Conservation (phyloP, 2,113 vertebrate species). For the Elephantulus edwardii region DNA sequence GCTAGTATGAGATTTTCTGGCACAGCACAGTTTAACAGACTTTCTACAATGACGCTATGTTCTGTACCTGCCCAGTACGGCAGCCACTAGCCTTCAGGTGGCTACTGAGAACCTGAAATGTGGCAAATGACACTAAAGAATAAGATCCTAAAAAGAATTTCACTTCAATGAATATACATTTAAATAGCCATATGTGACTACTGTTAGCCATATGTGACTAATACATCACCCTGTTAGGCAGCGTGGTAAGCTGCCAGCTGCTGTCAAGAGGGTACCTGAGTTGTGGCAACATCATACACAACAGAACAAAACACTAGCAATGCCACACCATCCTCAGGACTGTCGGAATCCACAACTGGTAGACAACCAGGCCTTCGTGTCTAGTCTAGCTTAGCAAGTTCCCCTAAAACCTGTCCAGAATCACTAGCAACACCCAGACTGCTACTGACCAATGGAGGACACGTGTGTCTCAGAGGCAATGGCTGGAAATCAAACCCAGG, state of each 20-base stretch:
- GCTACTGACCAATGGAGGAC: not conserved
- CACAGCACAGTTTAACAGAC: rapidly evolving
- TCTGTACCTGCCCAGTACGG: not conserved
- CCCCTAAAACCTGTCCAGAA: not conserved
- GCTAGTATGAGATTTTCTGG: not conserved
- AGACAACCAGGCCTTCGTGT: not conserved
- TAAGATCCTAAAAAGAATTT: not conserved
- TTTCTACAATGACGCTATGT: rapidly evolving
- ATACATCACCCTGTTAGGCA: not conserved
- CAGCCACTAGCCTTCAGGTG: not conserved
- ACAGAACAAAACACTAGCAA: not conserved
- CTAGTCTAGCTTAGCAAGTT: not conserved
- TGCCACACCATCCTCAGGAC: not conserved
- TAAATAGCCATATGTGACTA: not conserved
- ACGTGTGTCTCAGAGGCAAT: not conserved
- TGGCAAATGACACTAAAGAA: not conserved
- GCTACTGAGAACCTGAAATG: not conserved
- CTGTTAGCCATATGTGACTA: not conserved
- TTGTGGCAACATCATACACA: not conserved
- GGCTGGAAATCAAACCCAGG: not conserved
- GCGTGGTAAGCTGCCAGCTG: not conserved
- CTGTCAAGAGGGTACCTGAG: not conserved
- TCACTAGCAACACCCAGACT: not conserved
- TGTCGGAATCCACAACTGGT: not conserved
- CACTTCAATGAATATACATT: not conserved